Evolutionary conservation across 2,113 vertebrate genomes (phyloP).

Genomic region (Cettia cetti): DNA sequence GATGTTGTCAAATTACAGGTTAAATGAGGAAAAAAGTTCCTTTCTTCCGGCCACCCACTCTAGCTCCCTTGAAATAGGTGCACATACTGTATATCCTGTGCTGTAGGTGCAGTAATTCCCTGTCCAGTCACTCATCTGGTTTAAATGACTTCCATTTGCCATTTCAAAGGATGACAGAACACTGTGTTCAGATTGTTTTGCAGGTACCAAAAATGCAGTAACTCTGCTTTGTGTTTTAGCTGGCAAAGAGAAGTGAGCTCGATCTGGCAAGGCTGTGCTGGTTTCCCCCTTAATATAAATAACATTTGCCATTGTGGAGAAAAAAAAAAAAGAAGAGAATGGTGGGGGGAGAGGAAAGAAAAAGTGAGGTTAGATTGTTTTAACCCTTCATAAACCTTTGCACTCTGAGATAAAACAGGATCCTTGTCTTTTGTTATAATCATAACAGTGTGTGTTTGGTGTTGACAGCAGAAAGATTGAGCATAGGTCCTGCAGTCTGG

Average conservation of each 20-base stretch:
- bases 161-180: slow-evolving; percentile 76
- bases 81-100: slow-evolving; percentile 71
- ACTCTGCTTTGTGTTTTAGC: slow-evolving; percentile 77
- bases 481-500: neutral
- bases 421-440: slow-evolving; percentile 40
- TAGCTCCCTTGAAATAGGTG: slow-evolving; percentile 83
- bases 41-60: slow-evolving; percentile 89
- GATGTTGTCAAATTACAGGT: slow-evolving; percentile 91
- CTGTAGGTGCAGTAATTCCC: slow-evolving; percentile 78
- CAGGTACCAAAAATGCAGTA: slow-evolving; percentile 69
- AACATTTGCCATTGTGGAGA: slow-evolving; percentile 59
- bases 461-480: slow-evolving; percentile 49
- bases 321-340: neutral
- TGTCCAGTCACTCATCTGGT: slow-evolving; percentile 74
- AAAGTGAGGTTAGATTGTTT: slow-evolving; percentile 56
- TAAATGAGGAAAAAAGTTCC: slow-evolving; percentile 74
- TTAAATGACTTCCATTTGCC: slow-evolving; percentile 83
- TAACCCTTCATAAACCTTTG: slow-evolving; percentile 67
- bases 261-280: slow-evolving; percentile 49
- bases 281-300: slow-evolving; percentile 69
- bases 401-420: slow-evolving; percentile 53
- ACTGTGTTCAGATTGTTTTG: slow-evolving; percentile 56
- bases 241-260: slow-evolving; percentile 60
- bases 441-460: slow-evolving; percentile 23
- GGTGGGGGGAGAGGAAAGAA: too few relatives aligned